Evolutionary conservation across 2,888 invertebrate species (phyloP), one percentile per base, ranked within the genome.

Genomic region (Antheraea assamensis): DNA sequence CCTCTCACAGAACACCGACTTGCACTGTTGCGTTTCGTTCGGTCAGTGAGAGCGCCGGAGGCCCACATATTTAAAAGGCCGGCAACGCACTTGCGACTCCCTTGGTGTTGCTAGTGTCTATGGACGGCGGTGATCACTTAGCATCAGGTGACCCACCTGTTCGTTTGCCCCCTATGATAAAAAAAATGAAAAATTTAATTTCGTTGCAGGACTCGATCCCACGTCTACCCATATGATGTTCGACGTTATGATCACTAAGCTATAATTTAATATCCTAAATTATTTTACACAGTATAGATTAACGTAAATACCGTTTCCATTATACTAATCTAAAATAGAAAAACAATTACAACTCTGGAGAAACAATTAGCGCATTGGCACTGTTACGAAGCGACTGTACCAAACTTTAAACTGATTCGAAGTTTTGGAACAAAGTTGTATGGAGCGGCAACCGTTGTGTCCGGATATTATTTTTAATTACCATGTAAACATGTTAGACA

Each of bases 361-460:
- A 85, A 86, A 87, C 85, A 87, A 88, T 87, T 85, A 86, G 82
- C 80, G 76, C 78, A 78, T 80, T 77, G 78, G 82, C 78, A 81
- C 80, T 83, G 81, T 84, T 85, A 78, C 82, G 79, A 84, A 78
- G 78, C 79, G 77, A 84, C 83, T 86, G 86, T 82, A 87, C 86
- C 85, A 86, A 89, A 89, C 83, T 87, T 86, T 83, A 79, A 85
- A 82, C 81, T 81, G 80, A 80, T 83, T 78, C 82, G 80, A 86
- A 86, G 84, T 87, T 87, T 78, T 74, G n/a, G 70, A 70, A n/a
- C 35, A 64, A 73, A 78, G 74, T 74, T 77, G 74, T 72, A 15
- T 66, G 55, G 75, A 76, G 61, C 61, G 30, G 61, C 15, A 55
- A 55, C 1, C 24, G 55, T 71, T 71, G 19, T 31, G 13, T 31